Conservation (phyloP, 1,140 invertebrate species). For the Aphelenchoides fujianensis region DNA sequence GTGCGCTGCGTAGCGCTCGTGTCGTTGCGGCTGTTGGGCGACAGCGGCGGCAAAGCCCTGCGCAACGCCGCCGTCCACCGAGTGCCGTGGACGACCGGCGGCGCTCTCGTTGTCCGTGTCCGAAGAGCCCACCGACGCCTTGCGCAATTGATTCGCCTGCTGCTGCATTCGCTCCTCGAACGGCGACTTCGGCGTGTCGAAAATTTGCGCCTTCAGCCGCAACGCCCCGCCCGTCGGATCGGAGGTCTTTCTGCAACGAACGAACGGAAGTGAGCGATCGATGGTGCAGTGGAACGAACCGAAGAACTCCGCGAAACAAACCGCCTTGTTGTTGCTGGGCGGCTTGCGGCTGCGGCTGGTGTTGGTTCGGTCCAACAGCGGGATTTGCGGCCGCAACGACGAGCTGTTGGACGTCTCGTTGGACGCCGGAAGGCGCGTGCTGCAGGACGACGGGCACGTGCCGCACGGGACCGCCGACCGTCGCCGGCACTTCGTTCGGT, state of each 20-base stretch:
- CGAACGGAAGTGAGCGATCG: no score
- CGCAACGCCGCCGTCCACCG: constrained; percentile 30
- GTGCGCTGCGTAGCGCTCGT: constrained; percentile 58
- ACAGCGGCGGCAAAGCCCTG: constrained; percentile 42
- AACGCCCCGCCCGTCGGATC: constrained; percentile 6
- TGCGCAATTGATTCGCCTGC: constrained; percentile 51
- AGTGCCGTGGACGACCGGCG: background rate
- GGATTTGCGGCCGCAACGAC: background rate
- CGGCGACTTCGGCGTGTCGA: constrained; percentile 56
- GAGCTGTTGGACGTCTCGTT: background rate
- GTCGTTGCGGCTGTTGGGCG: constrained; percentile 35
- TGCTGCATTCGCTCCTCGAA: constrained; percentile 58
- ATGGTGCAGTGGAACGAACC: constrained; percentile 1
- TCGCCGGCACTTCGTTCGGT: constrained; percentile 2
- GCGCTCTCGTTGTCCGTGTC: constrained; percentile 11
- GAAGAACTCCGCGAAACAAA: background rate
- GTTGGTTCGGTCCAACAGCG: no score
- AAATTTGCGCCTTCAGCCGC: constrained; percentile 27
- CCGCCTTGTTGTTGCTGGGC: background rate
- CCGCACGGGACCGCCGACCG: background rate
- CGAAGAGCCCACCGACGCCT: background rate
- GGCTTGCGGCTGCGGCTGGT: background rate
- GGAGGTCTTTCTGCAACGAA: constrained; percentile 19
- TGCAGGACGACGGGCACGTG: background rate
- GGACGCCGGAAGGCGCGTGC: background rate